These are phyloP conservation scores for Pammene aurita DNA, from an alignment of 2,888 invertebrate species.

Conservation along the genomic window DNA sequence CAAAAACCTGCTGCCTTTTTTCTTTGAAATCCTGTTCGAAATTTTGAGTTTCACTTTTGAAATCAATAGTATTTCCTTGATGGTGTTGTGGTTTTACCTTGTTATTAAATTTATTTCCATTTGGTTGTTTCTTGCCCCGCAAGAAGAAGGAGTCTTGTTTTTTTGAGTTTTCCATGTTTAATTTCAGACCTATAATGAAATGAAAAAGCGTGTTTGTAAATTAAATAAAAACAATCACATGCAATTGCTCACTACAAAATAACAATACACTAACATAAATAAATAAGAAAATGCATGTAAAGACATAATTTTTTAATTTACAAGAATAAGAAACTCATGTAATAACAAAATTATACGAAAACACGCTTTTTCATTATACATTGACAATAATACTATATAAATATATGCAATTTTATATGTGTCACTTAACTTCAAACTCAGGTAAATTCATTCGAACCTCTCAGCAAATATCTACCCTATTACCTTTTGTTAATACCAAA, in stretches of 20 bases:
- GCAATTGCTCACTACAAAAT: neutral
- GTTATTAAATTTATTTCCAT: slow-evolving; percentile 43
- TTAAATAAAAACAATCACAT: slow-evolving; percentile 46
- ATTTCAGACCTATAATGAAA: slow-evolving; percentile 77
- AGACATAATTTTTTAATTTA: neutral
- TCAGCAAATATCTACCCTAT: no score
- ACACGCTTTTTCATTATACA: slow-evolving; percentile 74
- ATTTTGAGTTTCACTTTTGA: slow-evolving; percentile 39
- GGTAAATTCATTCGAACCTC: no score
- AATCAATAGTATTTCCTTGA: neutral
- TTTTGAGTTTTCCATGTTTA: slow-evolving; percentile 62
- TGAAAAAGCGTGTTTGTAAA: slow-evolving; percentile 78
- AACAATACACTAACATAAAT: neutral
- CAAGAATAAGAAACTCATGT: slow-evolving; percentile 41
- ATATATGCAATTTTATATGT: slow-evolving; percentile 15
- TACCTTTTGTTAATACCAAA: no score
- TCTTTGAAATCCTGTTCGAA: slow-evolving; percentile 44
- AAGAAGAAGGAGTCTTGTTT: slow-evolving; percentile 69
- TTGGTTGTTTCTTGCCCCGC: slow-evolving; percentile 54
- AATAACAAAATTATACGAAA: slow-evolving; percentile 46
- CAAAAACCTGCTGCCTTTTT: slow-evolving; percentile 60
- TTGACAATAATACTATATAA: slow-evolving; percentile 3
- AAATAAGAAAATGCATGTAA: neutral
- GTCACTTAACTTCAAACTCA: no score
- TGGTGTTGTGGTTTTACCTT: slow-evolving; percentile 42